Evolutionary conservation across 2,888 invertebrate genomes (phyloP).

Genomic region (Phragmatobia fuliginosa): DNA sequence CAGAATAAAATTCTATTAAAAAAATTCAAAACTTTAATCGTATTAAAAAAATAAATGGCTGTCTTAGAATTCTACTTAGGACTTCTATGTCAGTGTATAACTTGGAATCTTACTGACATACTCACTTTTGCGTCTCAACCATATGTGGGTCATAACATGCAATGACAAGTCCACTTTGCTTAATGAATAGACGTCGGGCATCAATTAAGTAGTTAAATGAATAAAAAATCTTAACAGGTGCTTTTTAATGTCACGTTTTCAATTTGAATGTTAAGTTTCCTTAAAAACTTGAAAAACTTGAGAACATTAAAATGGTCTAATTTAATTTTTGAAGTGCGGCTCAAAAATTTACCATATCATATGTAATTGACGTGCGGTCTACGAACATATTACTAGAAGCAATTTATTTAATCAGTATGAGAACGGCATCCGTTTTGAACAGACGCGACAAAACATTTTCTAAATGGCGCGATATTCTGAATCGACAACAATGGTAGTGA

Average conservation of each 20-base stretch:
- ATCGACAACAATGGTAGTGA: slow-evolving; percentile 65
- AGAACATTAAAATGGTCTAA: not conserved
- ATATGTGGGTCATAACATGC: not conserved
- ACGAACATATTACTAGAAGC: not conserved
- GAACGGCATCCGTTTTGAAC: slow-evolving; percentile 12
- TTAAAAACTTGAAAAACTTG: too few relatives aligned
- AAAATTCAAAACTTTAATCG: too few relatives aligned
- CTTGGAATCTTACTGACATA: not conserved
- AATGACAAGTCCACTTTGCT: not conserved
- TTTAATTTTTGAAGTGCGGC: not conserved
- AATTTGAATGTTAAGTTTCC: too few relatives aligned
- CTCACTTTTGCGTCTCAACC: not conserved
- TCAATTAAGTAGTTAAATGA: not conserved
- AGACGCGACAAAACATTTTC: slow-evolving; percentile 46
- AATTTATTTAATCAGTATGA: slow-evolving; percentile 16
- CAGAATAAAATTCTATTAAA: too few relatives aligned
- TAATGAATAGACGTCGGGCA: not conserved
- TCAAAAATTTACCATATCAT: not conserved
- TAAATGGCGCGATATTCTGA: slow-evolving; percentile 66
- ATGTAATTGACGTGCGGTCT: not conserved
- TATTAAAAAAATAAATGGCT: too few relatives aligned
- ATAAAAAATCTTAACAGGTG: too few relatives aligned
- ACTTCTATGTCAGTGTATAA: not conserved
- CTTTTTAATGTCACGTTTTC: too few relatives aligned
- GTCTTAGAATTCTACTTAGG: not conserved